A percentile compares a stretch with the other conserved stretches of the same genome.
These are phyloP conservation scores for Sipunculus nudus DNA, from an alignment of 2,888 invertebrate species.

Conservation along the genomic window DNA sequence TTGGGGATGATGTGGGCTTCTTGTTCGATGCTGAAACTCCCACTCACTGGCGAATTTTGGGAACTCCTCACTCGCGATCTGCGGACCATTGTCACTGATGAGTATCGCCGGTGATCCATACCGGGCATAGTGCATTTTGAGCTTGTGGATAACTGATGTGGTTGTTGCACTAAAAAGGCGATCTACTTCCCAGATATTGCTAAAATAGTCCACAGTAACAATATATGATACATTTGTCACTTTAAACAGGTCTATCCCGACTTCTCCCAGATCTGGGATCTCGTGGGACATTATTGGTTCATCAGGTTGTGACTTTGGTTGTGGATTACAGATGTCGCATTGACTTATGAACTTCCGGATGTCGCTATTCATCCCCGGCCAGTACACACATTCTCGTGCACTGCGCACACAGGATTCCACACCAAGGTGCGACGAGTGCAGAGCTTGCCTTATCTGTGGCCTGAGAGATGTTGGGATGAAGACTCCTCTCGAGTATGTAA, in stretches of 20 bases:
- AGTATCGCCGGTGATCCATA: constrained; percentile 6
- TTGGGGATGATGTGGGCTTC: neutral
- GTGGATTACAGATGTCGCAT: no score
- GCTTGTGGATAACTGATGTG: constrained; percentile 22
- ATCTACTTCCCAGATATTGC: constrained; percentile 36
- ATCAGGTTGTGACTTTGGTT: no score
- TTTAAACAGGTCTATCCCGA: constrained; percentile 41
- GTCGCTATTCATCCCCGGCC: no score
- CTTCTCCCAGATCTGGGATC: constrained; percentile 32
- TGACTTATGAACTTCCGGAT: no score
- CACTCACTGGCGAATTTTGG: neutral
- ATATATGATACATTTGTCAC: constrained; percentile 31
- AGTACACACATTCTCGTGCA: constrained; percentile 4
- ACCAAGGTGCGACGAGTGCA: constrained; percentile 3
- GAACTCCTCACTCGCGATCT: neutral
- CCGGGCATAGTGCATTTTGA: constrained; percentile 7
- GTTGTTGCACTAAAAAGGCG: constrained; percentile 21
- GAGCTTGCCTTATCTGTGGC: neutral
- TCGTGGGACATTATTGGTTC: constrained; percentile 29
- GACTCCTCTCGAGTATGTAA: no score
- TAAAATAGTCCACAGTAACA: constrained; percentile 36
- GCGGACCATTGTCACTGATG: constrained; percentile 7
- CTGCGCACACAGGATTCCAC: constrained; percentile 3
- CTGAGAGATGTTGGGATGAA: constrained; percentile 4
- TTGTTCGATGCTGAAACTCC: constrained; percentile 3